Conservation (phyloP, 2,888 invertebrate genomes). For the Pegoplata infirma region DNA sequence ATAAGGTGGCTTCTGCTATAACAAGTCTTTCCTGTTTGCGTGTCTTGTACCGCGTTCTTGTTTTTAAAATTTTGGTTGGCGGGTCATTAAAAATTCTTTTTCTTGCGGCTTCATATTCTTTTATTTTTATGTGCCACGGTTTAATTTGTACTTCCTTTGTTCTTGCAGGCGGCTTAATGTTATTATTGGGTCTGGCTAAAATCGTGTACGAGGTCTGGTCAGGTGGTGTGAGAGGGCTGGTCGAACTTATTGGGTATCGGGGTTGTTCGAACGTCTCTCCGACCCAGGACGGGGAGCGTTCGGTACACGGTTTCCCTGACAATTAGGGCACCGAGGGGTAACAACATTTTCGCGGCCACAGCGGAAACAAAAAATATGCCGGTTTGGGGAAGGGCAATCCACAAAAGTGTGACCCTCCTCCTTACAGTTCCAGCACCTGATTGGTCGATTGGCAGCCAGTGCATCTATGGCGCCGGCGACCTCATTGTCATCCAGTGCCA, state of each 20-base stretch:
- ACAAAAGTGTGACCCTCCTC: background rate
- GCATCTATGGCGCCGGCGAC: no score
- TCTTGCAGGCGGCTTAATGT: no score
- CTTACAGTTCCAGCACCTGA: background rate
- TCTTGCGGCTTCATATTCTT: background rate
- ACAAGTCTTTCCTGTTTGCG: background rate
- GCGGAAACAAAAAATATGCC: background rate
- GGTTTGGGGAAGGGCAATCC: background rate
- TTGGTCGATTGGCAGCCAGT: no score
- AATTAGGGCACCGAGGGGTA: background rate
- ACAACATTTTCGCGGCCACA: background rate
- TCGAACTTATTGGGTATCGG: no score
- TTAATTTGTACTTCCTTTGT: background rate
- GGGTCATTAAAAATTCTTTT: background rate
- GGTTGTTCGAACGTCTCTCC: background rate
- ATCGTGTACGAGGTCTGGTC: background rate
- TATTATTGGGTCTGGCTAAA: no score
- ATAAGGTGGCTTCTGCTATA: background rate
- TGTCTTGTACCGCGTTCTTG: background rate
- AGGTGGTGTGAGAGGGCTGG: background rate
- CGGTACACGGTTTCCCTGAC: background rate
- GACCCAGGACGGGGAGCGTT: background rate
- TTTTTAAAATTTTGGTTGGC: background rate
- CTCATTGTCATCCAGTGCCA: no score
- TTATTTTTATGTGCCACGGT: background rate